These are phyloP conservation scores for Brachionichthys hirsutus DNA, from an alignment of 2,113 vertebrate species.

Conservation along the genomic window DNA sequence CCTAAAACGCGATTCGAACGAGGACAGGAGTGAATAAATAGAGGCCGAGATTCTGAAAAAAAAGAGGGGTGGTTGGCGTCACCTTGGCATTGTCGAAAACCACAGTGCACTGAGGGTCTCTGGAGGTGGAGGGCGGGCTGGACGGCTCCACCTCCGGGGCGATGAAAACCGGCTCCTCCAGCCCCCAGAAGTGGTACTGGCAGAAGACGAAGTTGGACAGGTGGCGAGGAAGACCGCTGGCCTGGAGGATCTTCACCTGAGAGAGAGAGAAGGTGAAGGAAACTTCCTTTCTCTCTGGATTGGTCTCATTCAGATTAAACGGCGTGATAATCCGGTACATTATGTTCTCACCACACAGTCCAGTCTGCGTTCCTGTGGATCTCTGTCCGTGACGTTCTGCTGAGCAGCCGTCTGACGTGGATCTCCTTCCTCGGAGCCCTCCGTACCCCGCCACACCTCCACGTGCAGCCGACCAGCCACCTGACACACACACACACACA, in stretches of 20 bases:
- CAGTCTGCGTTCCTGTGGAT: conserved; percentile 82
- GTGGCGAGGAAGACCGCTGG: conserved; percentile 90
- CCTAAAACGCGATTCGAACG: conserved; percentile 68
- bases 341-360: conserved; percentile 85
- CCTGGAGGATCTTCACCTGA: conserved; percentile 94
- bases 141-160: conserved; percentile 85
- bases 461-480: conserved; percentile 90
- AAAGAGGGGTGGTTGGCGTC: neutral
- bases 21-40: too few relatives aligned
- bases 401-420: conserved; percentile 22
- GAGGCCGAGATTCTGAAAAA: too few relatives aligned
- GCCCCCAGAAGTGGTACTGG: conserved; percentile 92
- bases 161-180: conserved; percentile 82
- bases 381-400: conserved; percentile 74
- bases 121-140: conserved; percentile 76
- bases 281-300: neutral
- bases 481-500: conserved; percentile 65
- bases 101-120: conserved; percentile 90
- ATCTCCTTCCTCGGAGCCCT: conserved; percentile 77
- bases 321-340: neutral
- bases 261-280: neutral
- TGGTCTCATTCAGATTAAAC: neutral
- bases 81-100: conserved; percentile 92
- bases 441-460: conserved; percentile 85
- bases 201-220: conserved; percentile 95